A percentile compares a stretch with the other conserved stretches of the same genome.
phyloP scores from a whole-genome alignment of 2,113 vertebrate species.

The Phylloscopus whistleri region DNA sequence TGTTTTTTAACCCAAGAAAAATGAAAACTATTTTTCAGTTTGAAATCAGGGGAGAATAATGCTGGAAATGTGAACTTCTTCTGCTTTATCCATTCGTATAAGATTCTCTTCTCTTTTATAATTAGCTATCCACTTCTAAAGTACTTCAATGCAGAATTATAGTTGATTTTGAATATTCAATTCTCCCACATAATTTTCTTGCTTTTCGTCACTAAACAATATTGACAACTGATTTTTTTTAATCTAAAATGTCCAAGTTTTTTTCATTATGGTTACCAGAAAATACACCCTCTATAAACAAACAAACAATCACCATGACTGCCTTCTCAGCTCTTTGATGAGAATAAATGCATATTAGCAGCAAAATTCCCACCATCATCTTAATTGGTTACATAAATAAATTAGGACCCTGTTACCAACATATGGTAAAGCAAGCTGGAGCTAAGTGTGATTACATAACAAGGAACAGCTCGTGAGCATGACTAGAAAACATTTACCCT shows the following conservation, averaged over 20 bases:
- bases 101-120: neutral
- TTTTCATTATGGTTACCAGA: neutral
- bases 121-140: neutral
- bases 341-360: neutral
- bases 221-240: neutral
- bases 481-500: neutral
- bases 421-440: neutral
- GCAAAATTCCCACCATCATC: neutral
- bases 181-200: neutral
- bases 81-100: neutral
- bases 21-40: neutral
- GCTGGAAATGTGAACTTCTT: neutral
- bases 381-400: neutral
- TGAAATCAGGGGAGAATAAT: neutral
- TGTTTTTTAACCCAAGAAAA: neutral
- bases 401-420: neutral
- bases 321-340: neutral
- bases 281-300: neutral
- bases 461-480: neutral
- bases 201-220: neutral
- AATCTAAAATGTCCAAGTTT: neutral
- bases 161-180: neutral
- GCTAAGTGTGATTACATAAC: neutral
- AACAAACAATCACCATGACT: rapidly evolving
- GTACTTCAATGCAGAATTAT: neutral